These are phyloP conservation scores for Keiferia lycopersicella DNA, from an alignment of 2,888 invertebrate species.

Conservation along the genomic window DNA sequence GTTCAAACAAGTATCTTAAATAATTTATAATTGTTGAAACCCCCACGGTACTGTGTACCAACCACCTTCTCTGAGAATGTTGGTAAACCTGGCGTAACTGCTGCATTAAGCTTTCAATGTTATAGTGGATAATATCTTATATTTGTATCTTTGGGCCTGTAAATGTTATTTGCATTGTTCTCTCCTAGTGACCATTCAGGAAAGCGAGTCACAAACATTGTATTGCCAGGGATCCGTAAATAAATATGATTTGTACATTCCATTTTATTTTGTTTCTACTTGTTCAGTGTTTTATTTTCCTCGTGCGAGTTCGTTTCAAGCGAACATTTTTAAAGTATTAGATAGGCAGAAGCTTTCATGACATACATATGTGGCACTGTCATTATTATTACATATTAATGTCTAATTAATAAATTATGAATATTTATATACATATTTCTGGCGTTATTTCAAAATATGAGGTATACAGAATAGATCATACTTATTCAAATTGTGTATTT, in stretches of 20 bases:
- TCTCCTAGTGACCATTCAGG: slow-evolving; percentile 55
- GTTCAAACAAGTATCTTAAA: slow-evolving; percentile 76
- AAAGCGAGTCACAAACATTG: slow-evolving; percentile 74
- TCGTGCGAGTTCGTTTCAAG: slow-evolving; percentile 56
- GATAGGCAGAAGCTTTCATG: slow-evolving; percentile 62
- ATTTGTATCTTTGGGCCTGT: slow-evolving; percentile 55
- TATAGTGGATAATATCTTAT: slow-evolving; percentile 68
- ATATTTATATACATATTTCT: slow-evolving; percentile 59
- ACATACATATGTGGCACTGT: slow-evolving; percentile 60
- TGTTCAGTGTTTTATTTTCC: slow-evolving; percentile 78
- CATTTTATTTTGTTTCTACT: slow-evolving; percentile 86
- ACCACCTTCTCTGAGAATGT: slow-evolving; percentile 56
- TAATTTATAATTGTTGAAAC: slow-evolving; percentile 75
- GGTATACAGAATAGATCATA: slow-evolving; percentile 17
- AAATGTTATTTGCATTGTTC: slow-evolving; percentile 46
- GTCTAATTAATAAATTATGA: slow-evolving; percentile 44
- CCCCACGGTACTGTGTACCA: slow-evolving; percentile 74
- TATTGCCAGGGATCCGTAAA: slow-evolving; percentile 85
- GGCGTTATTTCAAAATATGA: slow-evolving; percentile 67
- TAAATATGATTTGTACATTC: slow-evolving; percentile 91
- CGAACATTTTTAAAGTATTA: slow-evolving; percentile 50
- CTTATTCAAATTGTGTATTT: slow-evolving; percentile 49
- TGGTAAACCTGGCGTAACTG: slow-evolving; percentile 68
- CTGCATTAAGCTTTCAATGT: slow-evolving; percentile 72
- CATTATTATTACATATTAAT: slow-evolving; percentile 49